Evolutionary conservation across 2,113 vertebrate species (phyloP).

Genomic region (Urocolius indicus): DNA sequence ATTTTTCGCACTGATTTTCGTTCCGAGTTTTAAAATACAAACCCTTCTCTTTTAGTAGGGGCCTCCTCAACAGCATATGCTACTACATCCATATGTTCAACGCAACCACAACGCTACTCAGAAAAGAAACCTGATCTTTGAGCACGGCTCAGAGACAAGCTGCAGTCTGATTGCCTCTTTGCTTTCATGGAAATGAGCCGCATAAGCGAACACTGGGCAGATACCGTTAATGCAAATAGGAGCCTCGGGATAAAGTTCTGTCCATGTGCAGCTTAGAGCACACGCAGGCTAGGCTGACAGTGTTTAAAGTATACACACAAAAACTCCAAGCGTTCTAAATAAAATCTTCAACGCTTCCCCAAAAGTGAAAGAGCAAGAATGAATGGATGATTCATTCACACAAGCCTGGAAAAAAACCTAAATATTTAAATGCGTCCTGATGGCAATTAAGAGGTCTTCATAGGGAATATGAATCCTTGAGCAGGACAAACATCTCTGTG

Average conservation of each 20-base stretch:
- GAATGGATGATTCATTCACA: background rate
- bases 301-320: background rate
- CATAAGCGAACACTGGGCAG: background rate
- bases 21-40: background rate
- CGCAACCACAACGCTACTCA: background rate
- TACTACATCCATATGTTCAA: background rate
- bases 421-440: too few species aligned
- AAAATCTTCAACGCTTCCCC: fast-evolving
- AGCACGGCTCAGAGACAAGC: background rate
- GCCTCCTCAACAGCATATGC: background rate
- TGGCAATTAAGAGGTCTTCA: background rate
- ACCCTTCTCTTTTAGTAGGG: fast-evolving
- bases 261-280: background rate
- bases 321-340: fast-evolving
- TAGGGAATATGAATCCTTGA: fast-evolving
- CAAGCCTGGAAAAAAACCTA: background rate
- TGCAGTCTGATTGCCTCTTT: background rate
- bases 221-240: background rate
- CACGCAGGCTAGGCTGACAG: background rate
- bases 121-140: background rate
- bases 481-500: background rate
- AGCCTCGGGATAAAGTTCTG: background rate
- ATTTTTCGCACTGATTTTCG: background rate
- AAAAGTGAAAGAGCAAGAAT: background rate
- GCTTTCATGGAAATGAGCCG: fast-evolving